Evolutionary conservation across 2,888 invertebrate species (phyloP).

Genomic region (Alviniconcha strummeri): DNA sequence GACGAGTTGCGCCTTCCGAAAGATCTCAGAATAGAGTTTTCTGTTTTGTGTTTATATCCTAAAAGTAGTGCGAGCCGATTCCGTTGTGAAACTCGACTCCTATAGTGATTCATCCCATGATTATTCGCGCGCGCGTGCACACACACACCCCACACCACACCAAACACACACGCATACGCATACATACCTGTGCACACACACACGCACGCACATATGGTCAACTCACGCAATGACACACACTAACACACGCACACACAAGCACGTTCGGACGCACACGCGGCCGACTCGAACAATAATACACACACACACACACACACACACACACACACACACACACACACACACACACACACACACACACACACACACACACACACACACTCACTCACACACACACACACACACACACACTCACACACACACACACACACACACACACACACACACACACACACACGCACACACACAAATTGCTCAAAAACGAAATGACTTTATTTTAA

Average conservation of each 20-base stretch:
- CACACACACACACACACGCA: slow-evolving; percentile 20
- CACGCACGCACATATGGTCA: neutral
- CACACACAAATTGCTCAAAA: neutral
- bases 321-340: slow-evolving; percentile 11
- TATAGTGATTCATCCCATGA: no score
- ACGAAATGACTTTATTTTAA: no score
- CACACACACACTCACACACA: slow-evolving; percentile 18
- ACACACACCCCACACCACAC: no score
- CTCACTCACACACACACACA: neutral
- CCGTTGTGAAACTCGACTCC: no score
- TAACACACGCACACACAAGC: neutral
- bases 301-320: neutral
- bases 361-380: neutral
- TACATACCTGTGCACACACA: neutral
- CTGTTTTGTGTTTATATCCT: no score
- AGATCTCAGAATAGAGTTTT: no score
- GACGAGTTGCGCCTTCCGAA: no score
- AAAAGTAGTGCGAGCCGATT: no score
- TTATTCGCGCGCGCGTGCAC: no score
- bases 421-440: slow-evolving; percentile 22
- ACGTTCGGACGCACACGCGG: neutral
- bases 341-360: slow-evolving; percentile 12
- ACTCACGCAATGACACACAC: slow-evolving; percentile 4
- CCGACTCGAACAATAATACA: no score
- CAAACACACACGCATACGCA: no score